phyloP scores from a whole-genome alignment of 2,797 vertebrate genomes.

The Parotocinclus haroldoi region DNA sequence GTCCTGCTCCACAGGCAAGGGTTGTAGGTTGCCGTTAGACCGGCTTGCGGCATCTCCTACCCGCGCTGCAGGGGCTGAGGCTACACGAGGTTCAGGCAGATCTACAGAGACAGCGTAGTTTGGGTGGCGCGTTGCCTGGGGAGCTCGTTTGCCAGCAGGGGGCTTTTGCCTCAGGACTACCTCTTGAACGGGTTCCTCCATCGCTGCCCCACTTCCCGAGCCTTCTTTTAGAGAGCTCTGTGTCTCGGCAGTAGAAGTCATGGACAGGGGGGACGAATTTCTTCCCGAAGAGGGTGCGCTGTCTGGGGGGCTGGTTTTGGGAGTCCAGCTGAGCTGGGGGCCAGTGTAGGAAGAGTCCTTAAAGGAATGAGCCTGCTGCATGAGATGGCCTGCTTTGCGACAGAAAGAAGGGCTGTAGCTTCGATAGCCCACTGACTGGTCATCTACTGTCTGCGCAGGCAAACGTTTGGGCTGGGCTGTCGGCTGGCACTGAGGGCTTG shows the following conservation, averaged over 20 bases:
- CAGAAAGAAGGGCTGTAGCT: conserved; percentile 86
- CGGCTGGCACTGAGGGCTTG: too few species aligned
- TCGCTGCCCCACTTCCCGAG: conserved; percentile 38
- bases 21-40: conserved; percentile 69
- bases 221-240: conserved; percentile 54
- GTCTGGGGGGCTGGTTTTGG: conserved; percentile 52
- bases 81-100: conserved; percentile 49
- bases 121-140: conserved; percentile 64
- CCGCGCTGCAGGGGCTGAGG: conserved; percentile 22
- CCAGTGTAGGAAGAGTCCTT: conserved; percentile 74
- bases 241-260: conserved; percentile 51
- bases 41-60: conserved; percentile 42
- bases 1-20: conserved; percentile 75
- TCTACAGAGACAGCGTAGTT: conserved; percentile 69
- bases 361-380: conserved; percentile 81
- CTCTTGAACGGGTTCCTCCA: conserved; percentile 66
- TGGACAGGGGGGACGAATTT: conserved; percentile 51
- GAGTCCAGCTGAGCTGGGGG: conserved; percentile 57
- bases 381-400: conserved; percentile 74
- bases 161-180: conserved; percentile 85
- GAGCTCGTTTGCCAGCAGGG: conserved; percentile 65
- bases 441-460: conserved; percentile 64
- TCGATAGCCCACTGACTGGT: conserved; percentile 80
- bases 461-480: conserved; percentile 39
- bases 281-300: conserved; percentile 25